Evolutionary conservation across 2,888 invertebrate species (phyloP).

Genomic region (Apamea anceps): DNA sequence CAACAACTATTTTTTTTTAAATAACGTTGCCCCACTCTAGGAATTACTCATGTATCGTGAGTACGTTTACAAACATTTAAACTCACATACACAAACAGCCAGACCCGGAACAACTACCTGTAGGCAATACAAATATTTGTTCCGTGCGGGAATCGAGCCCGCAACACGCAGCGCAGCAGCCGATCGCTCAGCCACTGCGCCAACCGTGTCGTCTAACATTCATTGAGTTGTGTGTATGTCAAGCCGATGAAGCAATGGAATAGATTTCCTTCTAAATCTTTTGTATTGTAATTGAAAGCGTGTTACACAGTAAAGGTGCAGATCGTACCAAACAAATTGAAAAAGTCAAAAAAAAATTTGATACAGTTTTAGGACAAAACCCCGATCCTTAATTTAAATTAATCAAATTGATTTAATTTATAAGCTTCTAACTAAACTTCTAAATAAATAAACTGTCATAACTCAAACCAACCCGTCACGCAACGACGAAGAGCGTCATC

Average conservation of each 20-base stretch:
- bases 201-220: no score
- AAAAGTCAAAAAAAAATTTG: neutral
- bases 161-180: no score
- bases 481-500: slow-evolving; percentile 25
- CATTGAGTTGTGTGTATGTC: neutral
- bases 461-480: slow-evolving; percentile 30
- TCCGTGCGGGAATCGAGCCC: no score
- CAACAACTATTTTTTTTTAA: no score
- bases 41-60: no score
- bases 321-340: neutral
- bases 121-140: no score
- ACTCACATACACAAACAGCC: no score
- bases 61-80: no score
- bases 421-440: neutral
- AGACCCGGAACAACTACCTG: no score
- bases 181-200: no score
- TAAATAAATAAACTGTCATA: slow-evolving; percentile 27
- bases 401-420: neutral
- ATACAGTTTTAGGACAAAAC: neutral
- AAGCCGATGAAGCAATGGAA: neutral
- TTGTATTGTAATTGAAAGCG: neutral
- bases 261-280: neutral
- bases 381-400: neutral
- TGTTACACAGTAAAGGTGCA: neutral
- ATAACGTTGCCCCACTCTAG: no score